A percentile compares a stretch with the other conserved stretches of the same genome.
phyloP scores from a whole-genome alignment of 2,113 vertebrate species.

The Pristiophorus japonicus region DNA sequence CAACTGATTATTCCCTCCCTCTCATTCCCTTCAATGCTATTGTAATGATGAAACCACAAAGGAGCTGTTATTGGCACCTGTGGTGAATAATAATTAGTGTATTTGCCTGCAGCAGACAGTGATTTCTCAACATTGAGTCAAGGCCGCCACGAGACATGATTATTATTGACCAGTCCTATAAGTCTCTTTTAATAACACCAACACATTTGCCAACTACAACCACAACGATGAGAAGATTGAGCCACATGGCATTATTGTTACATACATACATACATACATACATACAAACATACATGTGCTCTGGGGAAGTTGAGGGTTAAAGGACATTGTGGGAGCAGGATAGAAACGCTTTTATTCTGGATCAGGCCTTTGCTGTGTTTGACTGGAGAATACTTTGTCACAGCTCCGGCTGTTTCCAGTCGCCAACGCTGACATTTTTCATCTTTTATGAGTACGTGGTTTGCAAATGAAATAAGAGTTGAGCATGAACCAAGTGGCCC shows the following conservation, averaged over 20 bases:
- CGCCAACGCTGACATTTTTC: not conserved
- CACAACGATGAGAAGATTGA: slow-evolving; percentile 88
- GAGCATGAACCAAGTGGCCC: too few species aligned
- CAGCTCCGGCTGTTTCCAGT: not conserved
- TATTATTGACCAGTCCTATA: not conserved
- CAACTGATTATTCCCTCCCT: not conserved
- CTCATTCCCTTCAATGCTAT: not conserved
- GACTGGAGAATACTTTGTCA: not conserved
- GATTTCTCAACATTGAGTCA: not conserved
- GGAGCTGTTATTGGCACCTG: not conserved
- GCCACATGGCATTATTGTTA: too few species aligned
- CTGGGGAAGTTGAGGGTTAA: not conserved
- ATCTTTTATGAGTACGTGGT: not conserved
- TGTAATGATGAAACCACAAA: not conserved
- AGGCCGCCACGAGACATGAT: not conserved
- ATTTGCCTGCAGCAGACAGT: not conserved
- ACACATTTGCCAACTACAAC: slow-evolving; percentile 93
- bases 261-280: too few species aligned
- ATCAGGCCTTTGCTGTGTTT: not conserved
- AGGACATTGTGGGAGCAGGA: not conserved
- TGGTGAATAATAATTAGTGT: not conserved
- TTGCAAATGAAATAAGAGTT: not conserved
- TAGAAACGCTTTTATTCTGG: not conserved
- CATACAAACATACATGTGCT: too few species aligned
- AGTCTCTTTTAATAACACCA: slow-evolving; percentile 42